phyloP scores from a whole-genome alignment of 1,140 invertebrate genomes.

The Lepidurus apus region DNA sequence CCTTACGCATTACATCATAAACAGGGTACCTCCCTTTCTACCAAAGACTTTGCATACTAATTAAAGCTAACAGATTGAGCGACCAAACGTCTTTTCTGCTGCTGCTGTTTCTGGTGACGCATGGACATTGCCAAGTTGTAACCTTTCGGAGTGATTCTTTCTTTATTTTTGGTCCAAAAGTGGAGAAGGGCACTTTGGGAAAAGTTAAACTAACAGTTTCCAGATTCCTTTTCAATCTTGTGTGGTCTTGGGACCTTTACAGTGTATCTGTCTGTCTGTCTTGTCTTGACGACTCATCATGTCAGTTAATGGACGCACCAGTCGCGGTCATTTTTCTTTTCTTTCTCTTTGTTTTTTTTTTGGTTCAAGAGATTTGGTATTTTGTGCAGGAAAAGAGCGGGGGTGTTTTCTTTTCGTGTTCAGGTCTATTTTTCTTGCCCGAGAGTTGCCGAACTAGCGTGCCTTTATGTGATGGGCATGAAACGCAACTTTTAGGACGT shows the following conservation, averaged over 20 bases:
- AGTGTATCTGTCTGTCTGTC: constrained; percentile 17
- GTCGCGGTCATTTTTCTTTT: background rate
- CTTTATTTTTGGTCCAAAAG: background rate
- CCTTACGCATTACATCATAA: background rate
- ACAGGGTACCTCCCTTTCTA: too few species aligned
- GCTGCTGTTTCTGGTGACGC: too few species aligned
- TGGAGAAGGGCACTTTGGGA: background rate
- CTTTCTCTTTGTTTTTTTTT: background rate
- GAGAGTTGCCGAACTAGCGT: background rate
- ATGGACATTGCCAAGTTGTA: background rate
- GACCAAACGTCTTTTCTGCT: too few species aligned
- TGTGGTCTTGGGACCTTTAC: background rate
- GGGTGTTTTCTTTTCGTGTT: background rate
- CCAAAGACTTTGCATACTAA: too few species aligned
- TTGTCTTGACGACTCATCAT: background rate
- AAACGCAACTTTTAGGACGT: background rate
- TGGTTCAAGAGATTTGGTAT: too few species aligned
- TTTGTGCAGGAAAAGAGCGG: background rate
- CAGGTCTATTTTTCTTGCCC: background rate
- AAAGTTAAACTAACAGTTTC: constrained; percentile 3
- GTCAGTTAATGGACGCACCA: constrained; percentile 21
- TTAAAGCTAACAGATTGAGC: too few species aligned
- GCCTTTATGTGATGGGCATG: background rate
- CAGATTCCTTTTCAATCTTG: constrained; percentile 15
- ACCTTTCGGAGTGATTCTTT: background rate